Evolutionary conservation across 2,797 vertebrate species (phyloP), one percentile per base, ranked within the genome.

Genomic region (Enteromius mattozi): DNA sequence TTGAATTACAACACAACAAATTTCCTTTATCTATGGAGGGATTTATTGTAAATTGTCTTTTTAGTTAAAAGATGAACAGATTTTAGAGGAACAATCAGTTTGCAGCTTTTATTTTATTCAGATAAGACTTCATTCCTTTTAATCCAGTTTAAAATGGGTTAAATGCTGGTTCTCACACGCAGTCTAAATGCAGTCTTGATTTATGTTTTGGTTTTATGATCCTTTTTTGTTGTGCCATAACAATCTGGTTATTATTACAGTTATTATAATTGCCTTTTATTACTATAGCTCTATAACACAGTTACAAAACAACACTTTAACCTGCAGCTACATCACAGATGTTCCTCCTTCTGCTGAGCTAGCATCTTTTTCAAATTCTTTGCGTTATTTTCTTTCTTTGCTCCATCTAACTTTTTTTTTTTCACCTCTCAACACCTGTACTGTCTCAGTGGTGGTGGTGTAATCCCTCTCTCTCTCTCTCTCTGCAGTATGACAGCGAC

Each of bases 401-500:
- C 14, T 27, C 21, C 49, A 51, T 69, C 69, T 21, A 56, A 80
- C 30, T 68, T 24, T n/a, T 13, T 0, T 1, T n/a, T n/a, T n/a
- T 76, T 56, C 12, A 8, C 30, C 51, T 24, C 16, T 54, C 30
- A n/a, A 14, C n/a, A 21, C 30, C n/a, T 49, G 37, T 8, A 2
- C 10, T 51, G 24, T 65, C 14, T 83, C 30, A 30, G 17, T 45
- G 13, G 2, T 75, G n/a, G 2, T 40, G 27, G 16, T 51, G n/a
- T 42, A 45, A 17, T 30, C 45, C 68, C 19, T 24, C n/a, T 78
- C 35, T 68, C 7, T 45, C 13, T 71, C 12, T 59, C 54, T 16
- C 63, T 65, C 42, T 81, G 0, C 89, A 97, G 96, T 82, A 94
- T 97, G 94, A 96, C 96, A 0, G 96, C 96, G 74, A 96, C 96